Evolutionary conservation across 2,797 vertebrate genomes (phyloP).

Genomic region (Pangasius sanitwongsei): DNA sequence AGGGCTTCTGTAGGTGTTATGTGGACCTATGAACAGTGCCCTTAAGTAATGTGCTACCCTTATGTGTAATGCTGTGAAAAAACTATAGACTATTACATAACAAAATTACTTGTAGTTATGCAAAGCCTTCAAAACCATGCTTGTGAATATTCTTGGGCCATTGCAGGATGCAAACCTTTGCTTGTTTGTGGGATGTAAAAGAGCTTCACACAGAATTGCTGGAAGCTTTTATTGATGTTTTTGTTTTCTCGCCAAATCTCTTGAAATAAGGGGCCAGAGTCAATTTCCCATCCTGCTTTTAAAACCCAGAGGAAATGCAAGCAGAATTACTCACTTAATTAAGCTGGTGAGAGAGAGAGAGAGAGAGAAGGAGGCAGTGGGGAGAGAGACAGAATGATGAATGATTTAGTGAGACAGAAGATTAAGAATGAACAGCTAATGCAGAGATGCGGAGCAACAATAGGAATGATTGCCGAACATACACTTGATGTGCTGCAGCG

Average conservation of each 20-base stretch:
- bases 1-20: not conserved
- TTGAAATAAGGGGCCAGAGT: conserved; percentile 57
- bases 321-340: conserved; percentile 64
- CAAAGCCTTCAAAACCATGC: conserved; percentile 34
- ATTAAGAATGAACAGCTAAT: conserved; percentile 47
- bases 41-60: not conserved
- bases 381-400: conserved; percentile 34
- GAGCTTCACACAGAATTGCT: conserved; percentile 40
- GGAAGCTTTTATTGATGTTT: conserved; percentile 56
- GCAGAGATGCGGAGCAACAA: conserved; percentile 40
- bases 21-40: not conserved
- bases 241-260: conserved; percentile 54
- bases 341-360: conserved; percentile 42
- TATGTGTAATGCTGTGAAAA: not conserved
- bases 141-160: conserved; percentile 43
- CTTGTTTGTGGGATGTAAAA: conserved; percentile 53
- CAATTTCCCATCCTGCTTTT: conserved; percentile 55
- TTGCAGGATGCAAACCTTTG: conserved; percentile 45
- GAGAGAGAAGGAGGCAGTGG: not conserved
- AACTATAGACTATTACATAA: not conserved
- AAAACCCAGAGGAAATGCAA: conserved; percentile 53
- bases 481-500: conserved; percentile 20
- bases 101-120: conserved; percentile 28
- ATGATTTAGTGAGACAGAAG: conserved; percentile 34
- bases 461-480: conserved; percentile 31